phyloP scores from a whole-genome alignment of 2,797 vertebrate species.

The Brotogeris chrysoptera region DNA sequence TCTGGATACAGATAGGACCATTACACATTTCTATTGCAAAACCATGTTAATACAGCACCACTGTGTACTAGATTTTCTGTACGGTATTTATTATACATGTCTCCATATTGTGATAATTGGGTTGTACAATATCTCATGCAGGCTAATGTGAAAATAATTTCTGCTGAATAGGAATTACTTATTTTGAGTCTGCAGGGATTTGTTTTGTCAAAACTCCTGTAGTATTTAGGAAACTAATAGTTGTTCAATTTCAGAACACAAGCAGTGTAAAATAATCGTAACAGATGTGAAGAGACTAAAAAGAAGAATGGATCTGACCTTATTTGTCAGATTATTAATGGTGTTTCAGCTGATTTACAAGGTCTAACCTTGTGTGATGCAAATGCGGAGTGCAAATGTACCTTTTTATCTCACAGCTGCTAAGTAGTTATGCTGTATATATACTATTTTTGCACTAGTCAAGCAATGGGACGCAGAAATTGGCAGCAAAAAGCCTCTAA shows the following conservation, averaged over 20 bases:
- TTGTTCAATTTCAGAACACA: constrained; percentile 73
- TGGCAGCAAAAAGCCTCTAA: neutral
- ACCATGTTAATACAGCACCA: neutral
- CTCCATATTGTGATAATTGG: constrained; percentile 73
- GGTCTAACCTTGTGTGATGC: constrained; percentile 56
- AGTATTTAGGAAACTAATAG: constrained; percentile 80
- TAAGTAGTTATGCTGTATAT: constrained; percentile 65
- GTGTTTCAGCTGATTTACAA: constrained; percentile 56
- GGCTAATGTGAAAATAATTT: constrained; percentile 72
- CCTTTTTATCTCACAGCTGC: constrained; percentile 61
- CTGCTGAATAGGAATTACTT: constrained; percentile 75
- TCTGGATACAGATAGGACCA: neutral
- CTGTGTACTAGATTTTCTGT: neutral
- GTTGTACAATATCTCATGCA: constrained; percentile 66
- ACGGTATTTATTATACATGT: constrained; percentile 72
- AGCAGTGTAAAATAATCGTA: constrained; percentile 75
- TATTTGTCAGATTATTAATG: constrained; percentile 73
- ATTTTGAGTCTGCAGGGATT: constrained; percentile 73
- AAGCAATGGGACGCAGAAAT: neutral
- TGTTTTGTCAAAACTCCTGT: constrained; percentile 79
- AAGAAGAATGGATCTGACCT: constrained; percentile 63
- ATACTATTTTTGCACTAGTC: constrained; percentile 35
- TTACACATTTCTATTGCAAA: neutral
- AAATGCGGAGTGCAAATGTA: constrained; percentile 17
- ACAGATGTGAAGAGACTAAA: constrained; percentile 66